These are phyloP conservation scores for Dermolepida albohirtum DNA, from an alignment of 2,888 invertebrate genomes.

Conservation along the genomic window DNA sequence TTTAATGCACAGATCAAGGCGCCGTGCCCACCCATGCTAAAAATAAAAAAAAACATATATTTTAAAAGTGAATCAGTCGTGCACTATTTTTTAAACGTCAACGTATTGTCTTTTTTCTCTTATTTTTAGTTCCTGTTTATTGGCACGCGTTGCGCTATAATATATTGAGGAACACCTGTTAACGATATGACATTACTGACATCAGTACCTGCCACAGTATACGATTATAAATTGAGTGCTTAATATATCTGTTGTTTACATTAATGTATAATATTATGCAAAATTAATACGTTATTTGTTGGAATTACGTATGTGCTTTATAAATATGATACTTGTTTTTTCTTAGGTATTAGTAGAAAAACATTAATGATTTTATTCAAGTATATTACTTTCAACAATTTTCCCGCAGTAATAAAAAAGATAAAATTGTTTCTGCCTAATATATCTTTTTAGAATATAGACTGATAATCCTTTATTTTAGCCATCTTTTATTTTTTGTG, in stretches of 20 bases:
- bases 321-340: no score
- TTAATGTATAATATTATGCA: slow-evolving; percentile 1
- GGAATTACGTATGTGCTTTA: background rate
- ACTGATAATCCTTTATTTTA: no score
- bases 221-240: slow-evolving; percentile 6
- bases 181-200: slow-evolving; percentile 23
- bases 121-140: slow-evolving; percentile 20
- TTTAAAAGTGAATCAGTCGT: slow-evolving; percentile 14
- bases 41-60: slow-evolving; percentile 55
- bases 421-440: no score
- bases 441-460: no score
- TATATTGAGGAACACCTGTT: slow-evolving; percentile 29
- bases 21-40: slow-evolving; percentile 98
- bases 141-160: slow-evolving; percentile 11
- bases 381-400: no score
- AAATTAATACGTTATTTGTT: background rate
- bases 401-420: no score
- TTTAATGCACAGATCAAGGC: slow-evolving; percentile 90
- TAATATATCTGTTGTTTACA: slow-evolving; percentile 20
- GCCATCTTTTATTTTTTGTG: no score
- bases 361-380: no score
- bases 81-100: slow-evolving; percentile 8
- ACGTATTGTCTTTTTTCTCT: slow-evolving; percentile 8
- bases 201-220: slow-evolving; percentile 3
- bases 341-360: no score